phyloP scores from a whole-genome alignment of 2,797 vertebrate species.

The Sphenopsis melanotis region DNA sequence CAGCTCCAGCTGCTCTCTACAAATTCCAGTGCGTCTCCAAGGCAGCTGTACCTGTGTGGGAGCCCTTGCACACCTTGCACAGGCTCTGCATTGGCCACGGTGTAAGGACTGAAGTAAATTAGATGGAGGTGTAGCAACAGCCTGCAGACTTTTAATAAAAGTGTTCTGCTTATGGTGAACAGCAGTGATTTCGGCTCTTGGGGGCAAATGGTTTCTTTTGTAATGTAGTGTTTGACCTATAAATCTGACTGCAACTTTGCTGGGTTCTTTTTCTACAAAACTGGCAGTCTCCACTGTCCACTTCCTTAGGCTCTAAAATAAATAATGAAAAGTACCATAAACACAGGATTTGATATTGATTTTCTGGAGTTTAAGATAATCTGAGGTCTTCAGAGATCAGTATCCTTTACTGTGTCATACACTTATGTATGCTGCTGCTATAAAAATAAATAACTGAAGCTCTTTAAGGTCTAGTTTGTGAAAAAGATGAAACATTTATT shows the following conservation, averaged over 20 bases:
- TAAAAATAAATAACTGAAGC: constrained; percentile 68
- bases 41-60: background rate
- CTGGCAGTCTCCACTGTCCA: background rate
- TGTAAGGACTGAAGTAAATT: background rate
- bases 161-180: background rate
- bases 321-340: constrained; percentile 54
- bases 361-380: constrained; percentile 64
- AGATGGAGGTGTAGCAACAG: background rate
- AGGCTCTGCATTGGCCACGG: fast-evolving
- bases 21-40: background rate
- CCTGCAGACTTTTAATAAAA: background rate
- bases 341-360: constrained; percentile 58
- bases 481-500: constrained; percentile 56
- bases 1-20: background rate
- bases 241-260: constrained; percentile 1
- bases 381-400: constrained; percentile 50
- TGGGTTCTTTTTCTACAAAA: background rate
- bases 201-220: background rate
- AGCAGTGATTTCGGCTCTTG: background rate
- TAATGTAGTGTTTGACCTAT: background rate
- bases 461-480: constrained; percentile 59
- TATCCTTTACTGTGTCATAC: constrained; percentile 43
- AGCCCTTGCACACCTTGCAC: background rate
- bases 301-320: constrained; percentile 40
- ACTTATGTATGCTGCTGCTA: constrained; percentile 49